Evolutionary conservation across 1,140 invertebrate species (phyloP).

Genomic region (Stegodyphus mimosarum): DNA sequence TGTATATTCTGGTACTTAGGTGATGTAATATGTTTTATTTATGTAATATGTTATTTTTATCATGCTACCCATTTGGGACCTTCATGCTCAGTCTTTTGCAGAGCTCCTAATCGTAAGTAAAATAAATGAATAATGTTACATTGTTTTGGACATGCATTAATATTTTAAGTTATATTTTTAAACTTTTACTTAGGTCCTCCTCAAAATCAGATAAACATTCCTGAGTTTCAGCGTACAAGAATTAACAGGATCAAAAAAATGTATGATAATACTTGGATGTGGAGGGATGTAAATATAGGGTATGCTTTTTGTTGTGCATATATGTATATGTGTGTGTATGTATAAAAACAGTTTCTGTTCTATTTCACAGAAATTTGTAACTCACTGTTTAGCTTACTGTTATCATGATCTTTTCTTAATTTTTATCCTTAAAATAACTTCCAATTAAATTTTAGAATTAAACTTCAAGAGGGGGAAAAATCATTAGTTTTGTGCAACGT

Average conservation of each 20-base stretch:
- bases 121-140: neutral
- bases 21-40: neutral
- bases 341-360: neutral
- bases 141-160: neutral
- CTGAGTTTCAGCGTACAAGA: conserved; percentile 67
- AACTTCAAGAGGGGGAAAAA: no score
- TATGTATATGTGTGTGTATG: neutral
- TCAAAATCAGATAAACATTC: conserved; percentile 10
- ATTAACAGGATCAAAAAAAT: conserved; percentile 87
- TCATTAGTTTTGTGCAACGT: no score
- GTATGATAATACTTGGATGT: conserved; percentile 94
- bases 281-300: conserved; percentile 93
- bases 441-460: neutral
- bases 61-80: conserved; percentile 54
- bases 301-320: conserved; percentile 66
- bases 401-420: neutral
- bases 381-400: neutral
- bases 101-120: conserved; percentile 18
- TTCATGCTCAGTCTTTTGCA: conserved; percentile 59
- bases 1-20: no score
- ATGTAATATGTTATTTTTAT: conserved; percentile 12
- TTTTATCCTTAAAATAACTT: neutral
- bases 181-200: conserved; percentile 62
- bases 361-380: neutral
- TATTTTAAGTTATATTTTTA: neutral